Percentiles rank a stretch among this genome's conserved stretches.
These are phyloP conservation scores for Campopleginae sp. DNA, from an alignment of 2,888 invertebrate species.

Conservation along the genomic window DNA sequence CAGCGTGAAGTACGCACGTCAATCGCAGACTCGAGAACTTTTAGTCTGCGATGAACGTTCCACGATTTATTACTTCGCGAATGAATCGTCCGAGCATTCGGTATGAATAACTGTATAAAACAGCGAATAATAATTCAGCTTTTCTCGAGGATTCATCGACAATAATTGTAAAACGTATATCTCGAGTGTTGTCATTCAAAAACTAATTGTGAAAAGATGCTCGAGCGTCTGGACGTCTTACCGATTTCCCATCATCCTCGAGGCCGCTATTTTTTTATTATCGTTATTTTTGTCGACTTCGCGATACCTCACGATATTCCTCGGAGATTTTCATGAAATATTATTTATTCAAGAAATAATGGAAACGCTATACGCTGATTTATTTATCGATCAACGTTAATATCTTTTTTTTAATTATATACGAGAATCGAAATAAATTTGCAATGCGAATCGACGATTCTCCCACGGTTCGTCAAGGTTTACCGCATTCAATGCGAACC, in stretches of 20 bases:
- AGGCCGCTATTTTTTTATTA: constrained; percentile 28
- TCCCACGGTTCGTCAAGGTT: constrained; percentile 65
- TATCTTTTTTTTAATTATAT: constrained; percentile 27
- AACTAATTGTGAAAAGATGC: constrained; percentile 35
- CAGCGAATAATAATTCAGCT: constrained; percentile 3
- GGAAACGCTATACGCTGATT: constrained; percentile 50
- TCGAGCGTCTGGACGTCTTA: not conserved
- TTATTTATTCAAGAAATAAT: constrained; percentile 41
- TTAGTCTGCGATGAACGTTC: not conserved
- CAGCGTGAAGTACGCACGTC: not conserved
- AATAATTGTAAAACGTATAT: constrained; percentile 18
- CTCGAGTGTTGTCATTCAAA: constrained; percentile 18
- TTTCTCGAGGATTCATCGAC: constrained; percentile 43
- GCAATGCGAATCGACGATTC: not conserved
- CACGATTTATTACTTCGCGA: constrained; percentile 27
- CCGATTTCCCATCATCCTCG: constrained; percentile 27
- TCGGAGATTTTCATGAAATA: not conserved
- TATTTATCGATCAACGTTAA: constrained; percentile 29
- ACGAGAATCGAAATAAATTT: constrained; percentile 36
- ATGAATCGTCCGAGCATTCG: constrained; percentile 18
- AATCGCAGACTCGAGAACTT: not conserved
- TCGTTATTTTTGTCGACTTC: not conserved
- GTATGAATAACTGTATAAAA: constrained; percentile 7
- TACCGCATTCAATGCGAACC: constrained; percentile 3
- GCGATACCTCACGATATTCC: not conserved